phyloP scores from a whole-genome alignment of 2,888 invertebrate genomes.

The Artemia sinica region DNA sequence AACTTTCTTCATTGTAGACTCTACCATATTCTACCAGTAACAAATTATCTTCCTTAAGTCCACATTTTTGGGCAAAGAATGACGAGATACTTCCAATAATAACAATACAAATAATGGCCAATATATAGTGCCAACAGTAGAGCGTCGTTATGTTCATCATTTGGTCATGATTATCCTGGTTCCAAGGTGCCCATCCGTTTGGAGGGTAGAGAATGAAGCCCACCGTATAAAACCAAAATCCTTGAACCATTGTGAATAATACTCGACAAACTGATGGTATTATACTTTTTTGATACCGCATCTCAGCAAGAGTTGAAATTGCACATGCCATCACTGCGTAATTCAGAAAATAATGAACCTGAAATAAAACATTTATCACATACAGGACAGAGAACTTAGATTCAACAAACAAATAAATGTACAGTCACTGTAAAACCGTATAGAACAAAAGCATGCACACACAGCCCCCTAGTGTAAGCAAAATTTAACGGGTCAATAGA shows the following conservation, averaged over 20 bases:
- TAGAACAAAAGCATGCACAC: not conserved
- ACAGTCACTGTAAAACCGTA: not conserved
- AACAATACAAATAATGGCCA: slow-evolving; percentile 25
- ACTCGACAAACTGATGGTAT: slow-evolving; percentile 31
- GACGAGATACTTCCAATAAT: slow-evolving; percentile 21
- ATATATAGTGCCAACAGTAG: slow-evolving; percentile 27
- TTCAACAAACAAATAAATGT: not conserved
- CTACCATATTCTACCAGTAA: too few species aligned
- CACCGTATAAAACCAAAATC: slow-evolving; percentile 38
- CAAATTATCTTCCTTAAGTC: too few species aligned
- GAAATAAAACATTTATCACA: slow-evolving; percentile 9
- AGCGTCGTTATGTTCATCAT: slow-evolving; percentile 35
- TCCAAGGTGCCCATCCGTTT: slow-evolving; percentile 30
- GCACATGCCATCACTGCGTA: slow-evolving; percentile 31
- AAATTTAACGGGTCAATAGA: not conserved
- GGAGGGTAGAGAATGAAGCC: slow-evolving; percentile 37
- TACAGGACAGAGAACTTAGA: not conserved
- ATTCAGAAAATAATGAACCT: slow-evolving; percentile 35
- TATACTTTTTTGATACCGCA: slow-evolving; percentile 30
- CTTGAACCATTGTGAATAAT: slow-evolving; percentile 35
- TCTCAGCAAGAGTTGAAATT: slow-evolving; percentile 31
- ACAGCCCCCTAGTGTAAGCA: too few species aligned
- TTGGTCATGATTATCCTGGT: slow-evolving; percentile 31
- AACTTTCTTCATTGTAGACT: too few species aligned
- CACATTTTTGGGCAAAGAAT: too few species aligned